Base-by-base conservation (phyloP, 1,140 invertebrate species). In the Lordiphosa mommai region DNA sequence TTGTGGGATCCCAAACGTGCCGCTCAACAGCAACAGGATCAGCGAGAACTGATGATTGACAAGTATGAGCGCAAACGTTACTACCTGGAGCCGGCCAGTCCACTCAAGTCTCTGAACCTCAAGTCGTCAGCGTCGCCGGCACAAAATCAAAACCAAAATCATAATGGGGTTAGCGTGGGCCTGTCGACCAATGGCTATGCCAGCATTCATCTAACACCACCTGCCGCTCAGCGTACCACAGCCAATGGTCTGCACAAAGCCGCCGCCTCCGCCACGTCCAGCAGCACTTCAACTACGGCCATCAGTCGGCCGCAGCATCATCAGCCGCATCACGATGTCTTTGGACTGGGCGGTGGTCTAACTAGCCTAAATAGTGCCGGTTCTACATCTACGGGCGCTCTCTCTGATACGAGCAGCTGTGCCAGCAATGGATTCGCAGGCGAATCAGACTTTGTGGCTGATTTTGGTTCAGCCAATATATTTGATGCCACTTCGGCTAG, bases 51-150 rank as follows among this genome's bases (percentile, higher is more conserved):
- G 70, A 96, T 98, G 95, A 92, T 94, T 20, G 93, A 96, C 69
- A 98, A 98, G 90, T 98, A 98, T 88, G 97, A 98, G 90, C 93
- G 94, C 74, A 97, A 97, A 88, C 92, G 95, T 68, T 94, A 93
- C 85, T 94, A 94, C 74, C 82, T 94, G 46, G 93, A 94, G 76
- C 93, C 93, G 46, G 90, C 90, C 51, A 89, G 91, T 65, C 91
- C 91, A 14, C 65, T 90, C 3, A 89, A 89, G 71, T 89, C 88
- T 20, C 56, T 87, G 72, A 86, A 89, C 76, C 64, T 88, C 61
- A 66, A 86, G 76, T 67, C 87, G 13, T 46, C 70, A 9, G 66
- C 87, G 13, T 46, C 70, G 8, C 40, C 72, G 27, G 44, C 40
- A 27, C 34, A 29, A 48, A 32, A 38, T 36, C 14, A 48, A 29